phyloP scores from a whole-genome alignment of 2,888 invertebrate genomes.

The Melanostoma mellinum region DNA sequence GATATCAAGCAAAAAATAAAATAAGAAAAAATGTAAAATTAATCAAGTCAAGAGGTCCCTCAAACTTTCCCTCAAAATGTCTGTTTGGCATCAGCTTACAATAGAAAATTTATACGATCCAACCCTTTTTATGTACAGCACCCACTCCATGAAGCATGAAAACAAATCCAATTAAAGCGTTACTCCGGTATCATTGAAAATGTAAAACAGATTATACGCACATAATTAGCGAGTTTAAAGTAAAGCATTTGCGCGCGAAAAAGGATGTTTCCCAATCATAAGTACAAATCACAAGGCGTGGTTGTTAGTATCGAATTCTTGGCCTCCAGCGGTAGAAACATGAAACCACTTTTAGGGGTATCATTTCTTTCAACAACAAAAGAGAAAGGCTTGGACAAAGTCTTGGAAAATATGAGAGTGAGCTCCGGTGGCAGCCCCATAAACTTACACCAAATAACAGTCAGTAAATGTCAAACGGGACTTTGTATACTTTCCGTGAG shows the following conservation, averaged over 20 bases:
- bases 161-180: constrained; percentile 62
- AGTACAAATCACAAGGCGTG: constrained; percentile 38
- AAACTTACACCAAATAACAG: constrained; percentile 22
- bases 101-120: constrained; percentile 1
- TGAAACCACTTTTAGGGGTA: constrained; percentile 18
- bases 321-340: constrained; percentile 7
- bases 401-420: constrained; percentile 10
- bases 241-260: constrained; percentile 47
- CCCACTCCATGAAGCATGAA: constrained; percentile 17
- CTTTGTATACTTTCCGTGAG: not conserved
- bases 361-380: not conserved
- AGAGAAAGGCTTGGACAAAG: constrained; percentile 8
- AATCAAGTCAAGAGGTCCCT: constrained; percentile 52
- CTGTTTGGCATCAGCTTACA: constrained; percentile 34
- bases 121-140: not conserved
- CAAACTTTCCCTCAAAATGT: constrained; percentile 24
- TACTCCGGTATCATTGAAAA: constrained; percentile 63
- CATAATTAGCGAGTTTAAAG: constrained; percentile 66
- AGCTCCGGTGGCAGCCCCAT: constrained; percentile 14
- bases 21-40: constrained; percentile 43
- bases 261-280: constrained; percentile 30
- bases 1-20: constrained; percentile 25
- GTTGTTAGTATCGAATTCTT: constrained; percentile 46
- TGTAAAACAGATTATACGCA: constrained; percentile 69
- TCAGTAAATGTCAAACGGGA: constrained; percentile 43